Evolutionary conservation across 2,797 vertebrate species (phyloP).

Genomic region (Sebastolobus altivelis): DNA sequence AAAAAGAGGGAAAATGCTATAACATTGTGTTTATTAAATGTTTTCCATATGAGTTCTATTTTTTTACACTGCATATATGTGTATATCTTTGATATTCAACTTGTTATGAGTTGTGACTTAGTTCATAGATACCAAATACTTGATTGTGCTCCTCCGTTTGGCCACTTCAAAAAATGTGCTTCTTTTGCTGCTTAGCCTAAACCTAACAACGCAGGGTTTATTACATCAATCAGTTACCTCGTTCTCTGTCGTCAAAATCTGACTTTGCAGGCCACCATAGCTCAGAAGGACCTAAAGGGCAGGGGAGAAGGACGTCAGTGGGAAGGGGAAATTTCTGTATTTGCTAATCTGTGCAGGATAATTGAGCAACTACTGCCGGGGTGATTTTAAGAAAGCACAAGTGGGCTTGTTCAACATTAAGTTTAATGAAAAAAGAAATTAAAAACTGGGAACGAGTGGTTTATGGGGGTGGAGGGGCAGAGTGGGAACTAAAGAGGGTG

Average conservation of each 20-base stretch:
- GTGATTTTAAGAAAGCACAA: background rate
- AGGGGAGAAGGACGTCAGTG: background rate
- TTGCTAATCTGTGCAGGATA: background rate
- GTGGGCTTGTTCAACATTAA: background rate
- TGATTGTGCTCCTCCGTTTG: too few species aligned
- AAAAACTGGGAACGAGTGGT: constrained; percentile 26
- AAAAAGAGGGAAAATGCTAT: background rate
- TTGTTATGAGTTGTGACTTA: background rate
- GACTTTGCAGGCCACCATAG: background rate
- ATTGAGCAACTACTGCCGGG: background rate
- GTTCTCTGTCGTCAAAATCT: background rate
- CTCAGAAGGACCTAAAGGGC: background rate
- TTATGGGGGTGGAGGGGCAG: constrained; percentile 44
- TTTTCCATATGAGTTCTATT: background rate
- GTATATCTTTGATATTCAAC: background rate
- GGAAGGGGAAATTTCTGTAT: background rate
- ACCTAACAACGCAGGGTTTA: too few species aligned
- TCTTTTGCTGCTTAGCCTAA: too few species aligned
- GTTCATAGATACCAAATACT: background rate
- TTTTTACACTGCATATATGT: background rate
- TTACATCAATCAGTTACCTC: background rate
- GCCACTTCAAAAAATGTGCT: too few species aligned
- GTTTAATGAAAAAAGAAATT: background rate
- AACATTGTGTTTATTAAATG: background rate
- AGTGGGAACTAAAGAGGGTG: constrained; percentile 59